phyloP scores from a whole-genome alignment of 2,113 vertebrate species.

The Ibidorhyncha struthersii region DNA sequence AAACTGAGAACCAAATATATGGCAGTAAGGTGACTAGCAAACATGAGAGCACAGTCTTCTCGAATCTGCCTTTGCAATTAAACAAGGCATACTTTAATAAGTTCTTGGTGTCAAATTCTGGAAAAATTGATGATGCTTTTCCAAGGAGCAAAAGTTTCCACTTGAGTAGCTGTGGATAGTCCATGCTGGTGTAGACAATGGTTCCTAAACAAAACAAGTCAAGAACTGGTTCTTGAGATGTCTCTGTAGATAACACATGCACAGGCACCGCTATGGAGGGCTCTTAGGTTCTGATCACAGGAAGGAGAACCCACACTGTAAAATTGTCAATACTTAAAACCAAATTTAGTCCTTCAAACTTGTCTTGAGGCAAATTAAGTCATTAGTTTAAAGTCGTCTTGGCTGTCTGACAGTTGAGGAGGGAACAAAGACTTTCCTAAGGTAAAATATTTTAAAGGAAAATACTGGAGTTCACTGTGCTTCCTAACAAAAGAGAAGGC shows the following conservation, averaged over 20 bases:
- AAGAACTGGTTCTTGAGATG: not conserved
- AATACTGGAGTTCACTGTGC: not conserved
- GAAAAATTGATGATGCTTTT: not conserved
- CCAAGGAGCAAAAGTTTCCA: not conserved
- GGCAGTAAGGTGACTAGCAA: not conserved
- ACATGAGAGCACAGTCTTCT: not conserved
- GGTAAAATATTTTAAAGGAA: not conserved
- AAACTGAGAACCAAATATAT: not conserved
- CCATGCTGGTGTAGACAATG: not conserved
- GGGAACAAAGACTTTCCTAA: not conserved
- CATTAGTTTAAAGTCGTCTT: not conserved
- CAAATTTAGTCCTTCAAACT: not conserved
- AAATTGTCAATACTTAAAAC: not conserved
- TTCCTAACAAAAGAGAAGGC: not conserved
- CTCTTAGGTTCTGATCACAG: not conserved
- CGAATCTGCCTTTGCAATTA: not conserved
- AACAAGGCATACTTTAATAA: not conserved
- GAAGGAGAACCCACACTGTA: not conserved
- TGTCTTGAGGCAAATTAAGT: not conserved
- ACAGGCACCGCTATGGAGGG: not conserved
- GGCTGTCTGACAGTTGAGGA: not conserved
- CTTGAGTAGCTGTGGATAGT: not conserved
- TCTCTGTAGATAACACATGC: not conserved
- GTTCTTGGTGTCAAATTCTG: not conserved
- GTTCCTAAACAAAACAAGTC: not conserved